Evolutionary conservation across 2,888 invertebrate genomes (phyloP).

Genomic region (Apamea monoglypha): DNA sequence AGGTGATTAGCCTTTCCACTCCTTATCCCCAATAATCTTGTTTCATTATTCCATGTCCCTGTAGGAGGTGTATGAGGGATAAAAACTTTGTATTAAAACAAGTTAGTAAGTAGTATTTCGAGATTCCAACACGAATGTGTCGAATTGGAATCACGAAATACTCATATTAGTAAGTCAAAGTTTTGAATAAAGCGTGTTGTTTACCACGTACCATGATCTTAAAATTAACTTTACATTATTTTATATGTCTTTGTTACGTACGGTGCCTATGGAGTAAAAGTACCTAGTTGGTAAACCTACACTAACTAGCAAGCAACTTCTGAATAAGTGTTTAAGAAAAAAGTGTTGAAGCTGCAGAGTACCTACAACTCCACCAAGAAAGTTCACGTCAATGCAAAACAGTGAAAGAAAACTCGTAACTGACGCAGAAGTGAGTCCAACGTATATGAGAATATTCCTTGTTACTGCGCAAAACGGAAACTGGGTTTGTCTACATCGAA

Average conservation of each 20-base stretch:
- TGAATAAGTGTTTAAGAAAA: conserved; percentile 32
- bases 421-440: conserved; percentile 48
- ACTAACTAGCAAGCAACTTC: conserved; percentile 41
- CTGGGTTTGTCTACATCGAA: conserved; percentile 78
- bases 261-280: conserved; percentile 9
- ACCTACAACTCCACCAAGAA: conserved; percentile 34
- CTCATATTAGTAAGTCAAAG: background rate
- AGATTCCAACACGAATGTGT: background rate
- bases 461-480: conserved; percentile 72
- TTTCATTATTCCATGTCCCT: background rate
- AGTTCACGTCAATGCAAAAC: conserved; percentile 58
- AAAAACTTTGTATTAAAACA: background rate
- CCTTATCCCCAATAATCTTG: too few relatives aligned
- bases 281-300: background rate
- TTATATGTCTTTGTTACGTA: background rate
- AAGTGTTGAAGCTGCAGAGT: conserved; percentile 33
- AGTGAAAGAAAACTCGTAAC: conserved; percentile 53
- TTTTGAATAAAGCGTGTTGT: background rate
- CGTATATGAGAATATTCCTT: conserved; percentile 67
- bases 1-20: background rate
- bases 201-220: background rate
- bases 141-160: background rate
- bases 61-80: background rate
- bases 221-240: conserved; percentile 3
- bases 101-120: background rate